Evolutionary conservation across 2,888 invertebrate genomes (phyloP).

Genomic region (Dasypogon diadema): DNA sequence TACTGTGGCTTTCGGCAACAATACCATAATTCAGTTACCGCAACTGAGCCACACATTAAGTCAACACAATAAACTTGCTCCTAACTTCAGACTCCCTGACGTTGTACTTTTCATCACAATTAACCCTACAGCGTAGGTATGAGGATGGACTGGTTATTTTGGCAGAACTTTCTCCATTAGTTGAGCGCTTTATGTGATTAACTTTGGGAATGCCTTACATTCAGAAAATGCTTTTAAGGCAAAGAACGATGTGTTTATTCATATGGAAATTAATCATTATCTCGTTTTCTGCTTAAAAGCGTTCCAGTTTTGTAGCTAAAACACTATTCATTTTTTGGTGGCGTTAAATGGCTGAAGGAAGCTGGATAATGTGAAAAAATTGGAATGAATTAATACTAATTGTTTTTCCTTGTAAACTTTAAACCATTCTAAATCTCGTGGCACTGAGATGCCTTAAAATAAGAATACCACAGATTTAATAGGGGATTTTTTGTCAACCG

Average conservation of each 20-base stretch:
- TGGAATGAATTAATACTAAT: too few species aligned
- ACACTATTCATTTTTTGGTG: too few species aligned
- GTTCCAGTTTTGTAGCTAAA: too few species aligned
- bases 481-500: too few species aligned
- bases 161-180: conserved; percentile 40
- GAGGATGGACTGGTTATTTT: conserved; percentile 3
- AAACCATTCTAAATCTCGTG: too few species aligned
- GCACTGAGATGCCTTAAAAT: too few species aligned
- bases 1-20: conserved; percentile 21
- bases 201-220: conserved; percentile 5
- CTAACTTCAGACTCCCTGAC: conserved; percentile 35
- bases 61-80: conserved; percentile 47
- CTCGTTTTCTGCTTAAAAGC: not conserved
- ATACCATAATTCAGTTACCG: conserved; percentile 45
- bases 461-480: too few species aligned
- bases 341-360: too few species aligned
- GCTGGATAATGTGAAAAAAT: too few species aligned
- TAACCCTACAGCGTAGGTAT: conserved; percentile 6
- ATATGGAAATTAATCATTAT: conserved; percentile 30
- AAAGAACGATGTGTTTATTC: conserved; percentile 43
- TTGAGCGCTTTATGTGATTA: conserved; percentile 32
- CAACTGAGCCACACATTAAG: conserved; percentile 46
- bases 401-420: too few species aligned
- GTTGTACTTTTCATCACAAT: conserved; percentile 49
- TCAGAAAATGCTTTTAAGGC: conserved; percentile 30